Percentiles rank a stretch among this genome's conserved stretches.
Evolutionary conservation across 2,888 invertebrate genomes (phyloP).

Genomic region (Adela reaumurella): DNA sequence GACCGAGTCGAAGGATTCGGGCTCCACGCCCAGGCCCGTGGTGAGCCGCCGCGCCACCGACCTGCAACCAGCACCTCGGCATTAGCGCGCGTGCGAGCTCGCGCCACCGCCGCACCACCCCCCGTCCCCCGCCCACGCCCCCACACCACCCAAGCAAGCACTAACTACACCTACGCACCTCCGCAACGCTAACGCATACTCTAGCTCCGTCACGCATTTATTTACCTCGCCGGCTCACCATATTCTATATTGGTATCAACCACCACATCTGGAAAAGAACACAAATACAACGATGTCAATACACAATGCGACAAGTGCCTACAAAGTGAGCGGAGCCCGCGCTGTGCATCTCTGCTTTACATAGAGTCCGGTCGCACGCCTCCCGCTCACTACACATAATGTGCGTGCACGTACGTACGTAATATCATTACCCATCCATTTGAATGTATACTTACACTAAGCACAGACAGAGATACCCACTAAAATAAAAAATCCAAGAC

Average conservation of each 20-base stretch:
- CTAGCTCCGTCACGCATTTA: conserved; percentile 54
- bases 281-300: conserved; percentile 58
- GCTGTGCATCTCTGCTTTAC: conserved; percentile 46
- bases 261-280: conserved; percentile 57
- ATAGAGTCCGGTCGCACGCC: conserved; percentile 33
- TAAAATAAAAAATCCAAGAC: too few relatives aligned
- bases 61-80: conserved; percentile 43
- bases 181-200: background rate
- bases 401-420: too few relatives aligned
- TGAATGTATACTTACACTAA: too few relatives aligned
- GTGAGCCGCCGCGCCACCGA: conserved; percentile 86
- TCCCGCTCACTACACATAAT: too few relatives aligned
- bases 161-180: conserved; percentile 14
- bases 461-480: too few relatives aligned
- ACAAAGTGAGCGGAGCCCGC: background rate
- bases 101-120: conserved; percentile 21
- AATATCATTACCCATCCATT: too few relatives aligned
- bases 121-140: conserved; percentile 21
- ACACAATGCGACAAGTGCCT: conserved; percentile 16
- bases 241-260: conserved; percentile 54
- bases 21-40: conserved; percentile 84
- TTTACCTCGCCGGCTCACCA: conserved; percentile 57
- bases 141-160: conserved; percentile 45
- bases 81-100: background rate
- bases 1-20: conserved; percentile 89